phyloP scores from a whole-genome alignment of 2,888 invertebrate genomes.

The Calliopum simillimum region DNA sequence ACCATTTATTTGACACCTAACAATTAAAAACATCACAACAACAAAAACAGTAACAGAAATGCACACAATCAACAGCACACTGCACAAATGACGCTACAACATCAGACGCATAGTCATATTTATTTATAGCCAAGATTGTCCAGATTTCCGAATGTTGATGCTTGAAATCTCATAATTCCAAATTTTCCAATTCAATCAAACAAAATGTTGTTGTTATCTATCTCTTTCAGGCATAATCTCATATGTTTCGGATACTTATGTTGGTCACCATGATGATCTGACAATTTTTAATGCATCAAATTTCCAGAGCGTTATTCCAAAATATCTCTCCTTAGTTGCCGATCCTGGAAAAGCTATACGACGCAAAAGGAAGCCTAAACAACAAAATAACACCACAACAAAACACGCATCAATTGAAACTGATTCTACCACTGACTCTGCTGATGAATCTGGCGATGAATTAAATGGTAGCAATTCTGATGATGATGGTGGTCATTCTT shows the following conservation, averaged over 20 bases:
- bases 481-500: conserved; percentile 42
- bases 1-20: too few species aligned
- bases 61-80: too few species aligned
- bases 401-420: conserved; percentile 46
- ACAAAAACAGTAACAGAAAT: too few species aligned
- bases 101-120: too few species aligned
- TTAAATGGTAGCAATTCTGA: conserved; percentile 41
- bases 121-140: too few species aligned
- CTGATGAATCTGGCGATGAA: conserved; percentile 55
- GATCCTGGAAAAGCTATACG: conserved; percentile 64
- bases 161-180: neutral
- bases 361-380: conserved; percentile 49
- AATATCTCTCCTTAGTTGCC: conserved; percentile 62
- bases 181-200: neutral
- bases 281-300: conserved; percentile 63
- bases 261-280: conserved; percentile 63
- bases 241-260: conserved; percentile 63
- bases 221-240: conserved; percentile 57
- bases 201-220: neutral
- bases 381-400: conserved; percentile 17
- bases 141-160: too few species aligned
- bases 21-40: too few species aligned
- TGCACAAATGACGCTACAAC: too few species aligned
- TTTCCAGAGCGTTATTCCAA: conserved; percentile 62
- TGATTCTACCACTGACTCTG: conserved; percentile 57